Base-by-base conservation (phyloP, 2,113 vertebrate genomes). In the Prietella phreatophila region DNA sequence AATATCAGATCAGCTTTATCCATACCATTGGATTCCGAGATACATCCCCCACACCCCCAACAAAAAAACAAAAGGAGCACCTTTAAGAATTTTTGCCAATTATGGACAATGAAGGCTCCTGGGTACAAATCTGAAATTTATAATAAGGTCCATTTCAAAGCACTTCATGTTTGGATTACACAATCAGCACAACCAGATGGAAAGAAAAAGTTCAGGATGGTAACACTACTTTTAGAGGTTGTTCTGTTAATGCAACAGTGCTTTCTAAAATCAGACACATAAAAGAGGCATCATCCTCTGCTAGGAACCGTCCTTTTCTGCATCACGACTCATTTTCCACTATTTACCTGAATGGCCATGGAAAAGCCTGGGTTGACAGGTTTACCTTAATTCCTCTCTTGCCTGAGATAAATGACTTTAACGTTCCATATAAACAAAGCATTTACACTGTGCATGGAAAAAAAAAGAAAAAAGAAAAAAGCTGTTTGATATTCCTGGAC, bases 401-500 rank as follows among this genome's bases (percentile, higher is more conserved):
- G 27, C 56, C 14, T 65, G 39, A 84, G 85, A 86, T 39, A 36
- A 81, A 88, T 75, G 61, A 88, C 80, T 79, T 83, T 61, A 56
- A n/a, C 5, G 36, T 47, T 36, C 69, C 9, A 2, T 33, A n/a
- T 83, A 89, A 87, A 86, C 47, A 69, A 86, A 79, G 71, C 55
- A 79, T 88, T 88, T 73, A n/a, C 55, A 82, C 27, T 79, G 20
- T 10, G 36, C 22, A 25, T 13, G 25, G 17, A 80, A 56, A 60
- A 42, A 42, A 39, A 39, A 42, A 85, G 78, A 86, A n/a, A n/a
- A n/a, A n/a, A n/a, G n/a, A n/a, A 39, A 42, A 85, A 83, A 86
- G 39, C 61, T 71, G 63, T 73, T 86, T 80, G 36, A 86, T 82
- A 73, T 88, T 86, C 63, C 47, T 60, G n/a, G 63, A 86, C 53